These are phyloP conservation scores for Gnathonemus echidnorhynchus DNA, from an alignment of 2,113 vertebrate genomes.

Conservation along the genomic window DNA sequence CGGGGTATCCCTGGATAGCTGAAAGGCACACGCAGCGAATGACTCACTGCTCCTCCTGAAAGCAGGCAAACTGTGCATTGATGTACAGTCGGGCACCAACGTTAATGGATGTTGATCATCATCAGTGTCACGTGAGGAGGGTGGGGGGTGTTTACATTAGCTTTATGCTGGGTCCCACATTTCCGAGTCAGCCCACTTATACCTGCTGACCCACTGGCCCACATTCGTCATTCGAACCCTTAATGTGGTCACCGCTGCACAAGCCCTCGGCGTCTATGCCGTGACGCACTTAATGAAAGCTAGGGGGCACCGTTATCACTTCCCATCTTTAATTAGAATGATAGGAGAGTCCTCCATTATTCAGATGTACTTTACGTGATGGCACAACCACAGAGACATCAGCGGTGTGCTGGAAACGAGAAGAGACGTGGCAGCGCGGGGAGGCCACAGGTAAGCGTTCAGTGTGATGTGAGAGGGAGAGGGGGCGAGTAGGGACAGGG, in stretches of 20 bases:
- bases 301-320: neutral
- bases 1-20: neutral
- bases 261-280: neutral
- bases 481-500: neutral
- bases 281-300: neutral
- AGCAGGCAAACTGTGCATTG: neutral
- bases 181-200: neutral
- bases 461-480: neutral
- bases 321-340: neutral
- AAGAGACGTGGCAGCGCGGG: neutral
- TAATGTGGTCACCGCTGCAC: neutral
- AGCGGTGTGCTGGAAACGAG: too few species aligned
- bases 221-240: neutral
- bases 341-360: neutral
- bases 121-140: neutral
- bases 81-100: neutral
- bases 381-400: neutral
- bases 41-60: neutral
- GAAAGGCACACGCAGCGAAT: neutral
- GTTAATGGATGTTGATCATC: neutral
- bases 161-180: neutral
- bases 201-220: neutral
- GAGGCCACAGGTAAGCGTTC: neutral
- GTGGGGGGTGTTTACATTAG: neutral
- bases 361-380: neutral